These are phyloP conservation scores for Wiebesia pumilae DNA, from an alignment of 1,140 invertebrate genomes.

Conservation along the genomic window DNA sequence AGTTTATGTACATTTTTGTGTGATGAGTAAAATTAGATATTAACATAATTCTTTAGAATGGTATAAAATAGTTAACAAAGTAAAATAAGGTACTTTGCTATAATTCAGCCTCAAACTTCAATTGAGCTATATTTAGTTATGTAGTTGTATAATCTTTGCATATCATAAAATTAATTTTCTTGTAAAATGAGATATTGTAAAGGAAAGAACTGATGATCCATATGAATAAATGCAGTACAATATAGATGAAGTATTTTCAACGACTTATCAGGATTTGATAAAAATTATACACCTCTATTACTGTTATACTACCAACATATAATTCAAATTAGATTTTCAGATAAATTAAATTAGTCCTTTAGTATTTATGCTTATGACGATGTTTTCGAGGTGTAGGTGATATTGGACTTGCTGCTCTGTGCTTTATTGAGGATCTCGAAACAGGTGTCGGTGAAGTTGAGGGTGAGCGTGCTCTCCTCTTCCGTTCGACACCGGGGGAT, in stretches of 20 bases:
- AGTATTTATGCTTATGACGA: slow-evolving; percentile 77
- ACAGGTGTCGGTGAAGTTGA: slow-evolving; percentile 70
- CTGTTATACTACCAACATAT: not conserved
- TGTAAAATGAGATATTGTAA: slow-evolving; percentile 1
- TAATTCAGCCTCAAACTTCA: slow-evolving; percentile 1
- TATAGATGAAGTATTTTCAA: not conserved
- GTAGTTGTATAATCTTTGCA: not conserved
- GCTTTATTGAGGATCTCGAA: slow-evolving; percentile 63
- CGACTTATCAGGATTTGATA: not conserved
- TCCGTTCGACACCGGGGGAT: slow-evolving; percentile 67
- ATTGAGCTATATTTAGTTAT: slow-evolving; percentile 1
- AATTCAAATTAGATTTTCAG: slow-evolving; percentile 5
- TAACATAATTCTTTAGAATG: not conserved
- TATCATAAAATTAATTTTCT: slow-evolving; percentile 1
- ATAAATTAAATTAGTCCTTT: slow-evolving; percentile 48
- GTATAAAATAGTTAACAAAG: slow-evolving; percentile 29
- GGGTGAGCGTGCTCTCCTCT: slow-evolving; percentile 67
- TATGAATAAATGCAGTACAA: not conserved
- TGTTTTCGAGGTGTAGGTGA: slow-evolving; percentile 73
- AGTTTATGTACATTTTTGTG: slow-evolving; percentile 32
- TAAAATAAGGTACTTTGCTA: not conserved
- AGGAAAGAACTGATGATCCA: not conserved
- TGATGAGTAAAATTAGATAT: slow-evolving; percentile 5
- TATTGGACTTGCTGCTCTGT: slow-evolving; percentile 68
- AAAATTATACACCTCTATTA: not conserved